Evolutionary conservation across 2,113 vertebrate genomes (phyloP), one percentile per base, ranked within the genome.

Genomic region (Proteles cristata): DNA sequence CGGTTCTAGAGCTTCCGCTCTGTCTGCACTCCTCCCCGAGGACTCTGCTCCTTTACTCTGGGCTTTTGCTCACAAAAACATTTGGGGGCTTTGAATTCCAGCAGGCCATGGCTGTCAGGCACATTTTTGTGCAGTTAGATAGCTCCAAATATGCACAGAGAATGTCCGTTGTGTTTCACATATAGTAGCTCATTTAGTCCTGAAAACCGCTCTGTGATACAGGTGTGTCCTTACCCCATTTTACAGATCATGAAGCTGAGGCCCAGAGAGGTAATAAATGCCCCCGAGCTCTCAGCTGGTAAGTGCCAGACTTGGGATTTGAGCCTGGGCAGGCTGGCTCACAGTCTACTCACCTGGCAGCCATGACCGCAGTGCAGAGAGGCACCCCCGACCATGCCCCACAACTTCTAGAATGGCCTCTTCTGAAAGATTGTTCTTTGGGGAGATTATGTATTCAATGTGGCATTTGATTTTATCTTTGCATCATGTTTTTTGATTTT

Each of bases 361-460:
- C 50, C 16, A 7, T 4, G 33, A 71, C 26, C n/a, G 14, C 50
- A 48, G 48, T 39, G 31, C 71, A 31, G 16, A 58, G 73, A 28
- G 15, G 31, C 5, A 23, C 21, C 74, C 71, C n/a, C 11, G 5
- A 0, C 11, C 9, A 1, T 14, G 35, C 10, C 8, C 0, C 9
- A 8, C 4, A 45, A 31, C 31, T 48, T 31, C 63, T 16, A 0
- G 63, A 45, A 45, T 43, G 28, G 53, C 53, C 65, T 6, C 55
- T 58, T 19, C 66, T n/a, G n/a, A 83, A 31, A 2, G n/a, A 50
- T 7, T 21, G 35, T 39, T 71, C 43, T 50, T 77, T 19, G 39
- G 55, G 68, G 45, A 93, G 55, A 69, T 2, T 31, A 28, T 31
- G 35, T 71, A 45, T 10, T 35, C 35, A 63, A 28, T 23, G 10